phyloP scores from a whole-genome alignment of 2,888 invertebrate species.

The Trichacis sp. region DNA sequence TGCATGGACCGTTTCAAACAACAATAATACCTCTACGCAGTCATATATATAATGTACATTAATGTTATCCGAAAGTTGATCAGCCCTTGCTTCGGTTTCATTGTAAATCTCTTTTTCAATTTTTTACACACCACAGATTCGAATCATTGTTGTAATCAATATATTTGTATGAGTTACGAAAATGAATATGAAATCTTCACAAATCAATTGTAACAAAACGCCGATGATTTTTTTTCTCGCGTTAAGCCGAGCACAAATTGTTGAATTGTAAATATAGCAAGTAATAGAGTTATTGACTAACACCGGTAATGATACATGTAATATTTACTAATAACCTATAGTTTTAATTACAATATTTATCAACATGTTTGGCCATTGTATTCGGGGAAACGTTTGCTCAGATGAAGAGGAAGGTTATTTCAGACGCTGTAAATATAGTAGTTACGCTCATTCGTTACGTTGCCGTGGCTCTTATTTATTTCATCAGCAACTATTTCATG shows the following conservation, averaged over 20 bases:
- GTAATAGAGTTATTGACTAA: slow-evolving; percentile 58
- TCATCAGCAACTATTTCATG: neutral
- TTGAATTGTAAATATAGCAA: slow-evolving; percentile 67
- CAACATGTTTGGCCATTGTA: slow-evolving; percentile 5
- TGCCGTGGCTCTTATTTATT: slow-evolving; percentile 9
- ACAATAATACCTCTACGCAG: slow-evolving; percentile 34
- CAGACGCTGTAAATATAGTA: slow-evolving; percentile 39
- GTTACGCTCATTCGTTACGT: slow-evolving; percentile 31
- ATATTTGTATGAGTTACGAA: neutral
- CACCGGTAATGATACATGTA: slow-evolving; percentile 55
- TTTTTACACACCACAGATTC: slow-evolving; percentile 27
- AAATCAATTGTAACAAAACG: neutral
- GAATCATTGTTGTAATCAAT: neutral
- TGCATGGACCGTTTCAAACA: slow-evolving; percentile 25
- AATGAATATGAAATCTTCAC: neutral
- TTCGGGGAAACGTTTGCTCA: too few relatives aligned
- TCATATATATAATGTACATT: slow-evolving; percentile 41
- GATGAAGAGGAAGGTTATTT: slow-evolving; percentile 27
- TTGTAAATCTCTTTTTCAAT: slow-evolving; percentile 22
- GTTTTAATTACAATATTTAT: slow-evolving; percentile 51
- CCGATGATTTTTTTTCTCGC: slow-evolving; percentile 24
- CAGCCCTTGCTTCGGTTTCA: slow-evolving; percentile 27
- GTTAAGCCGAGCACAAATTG: slow-evolving; percentile 53
- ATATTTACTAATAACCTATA: slow-evolving; percentile 62
- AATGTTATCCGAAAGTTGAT: slow-evolving; percentile 21